Evolutionary conservation across 1,140 invertebrate species (phyloP), one percentile per base, ranked within the genome.

Genomic region (Condylostylus longicornis): DNA sequence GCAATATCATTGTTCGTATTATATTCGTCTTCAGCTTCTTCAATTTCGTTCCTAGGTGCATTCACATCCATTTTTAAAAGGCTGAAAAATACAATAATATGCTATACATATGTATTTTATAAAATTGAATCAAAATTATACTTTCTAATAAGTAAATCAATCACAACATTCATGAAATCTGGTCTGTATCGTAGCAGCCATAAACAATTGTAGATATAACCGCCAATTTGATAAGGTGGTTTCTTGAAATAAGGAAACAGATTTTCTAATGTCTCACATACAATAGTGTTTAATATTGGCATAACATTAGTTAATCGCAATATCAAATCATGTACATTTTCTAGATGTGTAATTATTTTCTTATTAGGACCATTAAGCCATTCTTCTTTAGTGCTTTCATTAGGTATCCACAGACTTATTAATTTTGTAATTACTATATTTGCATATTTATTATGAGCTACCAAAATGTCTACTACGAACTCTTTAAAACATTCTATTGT

Each of bases 51-150:
- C 36, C 62, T 63, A 21, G 74, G 68, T 30, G 69, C 65, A 53
- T 71, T 70, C 0, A 79, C 73, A 64, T 85, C 81, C 42, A 84
- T 59, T 35, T 69, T 54, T 19, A 77, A 57, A 45, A 85, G 54
- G 47, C 75, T 79, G 43, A 3, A 36, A 43, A 28, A 15, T 2
- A 34, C 21, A 10, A 23, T 23, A 25, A 2, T 21, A 0, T 25
- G 32, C 17, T 25, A 43, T 22, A 30, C 7, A 42, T 32, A 15
- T 32, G 18, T 39, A 28, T 18, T 37, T 63, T 65, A 37, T 62
- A 54, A 40, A 66, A 47, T 18, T 33, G 40, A 34, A 10, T 33
- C 15, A 12, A 37, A 37, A 40, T 33, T 21, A 13, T 65, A 79
- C 72, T 72, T 79, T 37, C 74, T 69, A 48, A 81, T 67, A 37